These are phyloP conservation scores for Pantherophis alleghaniensis DNA, from an alignment of 2,797 vertebrate species.

Conservation along the genomic window DNA sequence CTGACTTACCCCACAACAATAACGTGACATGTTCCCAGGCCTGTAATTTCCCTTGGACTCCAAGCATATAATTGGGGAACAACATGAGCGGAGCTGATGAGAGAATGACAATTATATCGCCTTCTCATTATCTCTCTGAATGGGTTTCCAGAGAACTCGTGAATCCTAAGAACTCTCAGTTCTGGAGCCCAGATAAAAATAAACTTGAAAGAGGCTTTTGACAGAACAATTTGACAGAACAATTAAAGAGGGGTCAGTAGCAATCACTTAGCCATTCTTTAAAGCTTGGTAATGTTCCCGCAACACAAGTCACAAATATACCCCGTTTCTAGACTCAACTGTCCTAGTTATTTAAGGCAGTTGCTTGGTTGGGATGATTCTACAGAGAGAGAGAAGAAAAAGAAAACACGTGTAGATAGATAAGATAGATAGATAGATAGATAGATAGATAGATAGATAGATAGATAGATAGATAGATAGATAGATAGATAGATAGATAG, in stretches of 20 bases:
- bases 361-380: background rate
- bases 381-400: no score
- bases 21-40: background rate
- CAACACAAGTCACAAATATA: background rate
- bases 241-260: background rate
- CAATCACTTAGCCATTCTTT: background rate
- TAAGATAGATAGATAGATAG: no score
- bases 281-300: background rate
- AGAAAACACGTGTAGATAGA: background rate
- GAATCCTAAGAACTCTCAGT: background rate
- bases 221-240: background rate
- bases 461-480: no score
- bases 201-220: conserved; percentile 3
- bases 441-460: no score
- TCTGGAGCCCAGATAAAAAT: conserved; percentile 5
- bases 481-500: no score
- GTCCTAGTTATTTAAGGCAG: background rate
- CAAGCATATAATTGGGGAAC: background rate
- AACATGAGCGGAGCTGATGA: background rate
- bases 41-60: background rate
- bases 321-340: background rate
- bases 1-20: background rate
- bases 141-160: background rate
- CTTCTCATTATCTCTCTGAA: background rate
- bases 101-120: background rate